Evolutionary conservation across 2,113 vertebrate species (phyloP), one percentile per base, ranked within the genome.

Genomic region (Aplodontia rufa): DNA sequence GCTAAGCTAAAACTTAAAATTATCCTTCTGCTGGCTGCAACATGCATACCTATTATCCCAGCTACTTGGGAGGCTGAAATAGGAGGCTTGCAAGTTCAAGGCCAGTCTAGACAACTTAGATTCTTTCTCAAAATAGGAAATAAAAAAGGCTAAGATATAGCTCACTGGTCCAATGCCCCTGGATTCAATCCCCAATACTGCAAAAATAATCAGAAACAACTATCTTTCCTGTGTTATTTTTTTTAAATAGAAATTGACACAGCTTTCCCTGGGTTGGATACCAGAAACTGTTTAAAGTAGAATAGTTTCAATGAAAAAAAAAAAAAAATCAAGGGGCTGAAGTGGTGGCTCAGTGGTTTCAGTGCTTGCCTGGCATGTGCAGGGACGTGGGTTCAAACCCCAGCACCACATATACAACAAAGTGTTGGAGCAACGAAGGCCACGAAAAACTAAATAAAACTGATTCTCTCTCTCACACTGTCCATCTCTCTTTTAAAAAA

Each of bases 281-380:
- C 2, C 24, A 3, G n/a, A 74, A 85, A 72, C 16, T 45, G 30
- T 78, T 96, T 92, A n/a, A 37, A 93, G 80, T 32, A 71, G 35
- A 51, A 42, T 90, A 40, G 37, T 19, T 35, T 30, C 24, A 72
- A 5, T 79, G 42, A 95, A 96, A 97, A 83, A 96, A 66, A n/a
- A n/a, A n/a, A n/a, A n/a, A n/a, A n/a, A n/a, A n/a, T n/a, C n/a
- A n/a, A n/a, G n/a, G n/a, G n/a, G n/a, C n/a, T n/a, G n/a, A n/a
- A n/a, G n/a, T n/a, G n/a, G n/a, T n/a, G n/a, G n/a, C n/a, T n/a
- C n/a, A n/a, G n/a, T n/a, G n/a, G n/a, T n/a, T n/a, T n/a, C n/a
- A n/a, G n/a, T n/a, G n/a, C n/a, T n/a, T n/a, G n/a, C n/a, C n/a
- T n/a, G n/a, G n/a, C n/a, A n/a, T n/a, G n/a, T n/a, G n/a, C n/a